Evolutionary conservation across 2,888 invertebrate species (phyloP), one percentile per base, ranked within the genome.

Genomic region (Caenorhabditis panamensis): DNA sequence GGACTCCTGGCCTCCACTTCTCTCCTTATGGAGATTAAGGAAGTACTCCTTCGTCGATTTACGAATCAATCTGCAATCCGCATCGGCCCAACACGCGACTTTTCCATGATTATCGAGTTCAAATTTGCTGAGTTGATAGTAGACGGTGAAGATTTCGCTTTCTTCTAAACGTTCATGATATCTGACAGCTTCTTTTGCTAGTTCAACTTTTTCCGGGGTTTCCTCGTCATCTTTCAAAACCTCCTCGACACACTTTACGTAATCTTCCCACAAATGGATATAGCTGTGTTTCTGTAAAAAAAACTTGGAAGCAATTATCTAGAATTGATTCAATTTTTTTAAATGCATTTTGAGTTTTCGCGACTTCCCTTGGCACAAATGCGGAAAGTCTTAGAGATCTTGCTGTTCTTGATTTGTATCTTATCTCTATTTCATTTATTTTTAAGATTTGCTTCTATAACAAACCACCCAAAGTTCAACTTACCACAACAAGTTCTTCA

Each of bases 21-120:
- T 71, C 44, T 53, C 51, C 53, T 78, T 59, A 71, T 78, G 78
- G 37, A 78, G 64, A 44, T 59, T 37, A 37, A 18, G 69, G 61
- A 78, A 78, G 61, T 64, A 78, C 20, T 71, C 36, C 22, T 64
- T 51, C 22, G 78, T 63, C 37, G 78, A 69, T 37, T 71, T 41
- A 44, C 69, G 59, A 59, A 69, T 63, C 59, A 64, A 71, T 41
- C 18, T 53, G 18, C 69, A 44, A 37, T 71, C 64, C 3, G 26
- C 78, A 66, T 66, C 75, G 44, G 78, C 51, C 78, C 78, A 78
- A 64, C 53, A 20, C 31, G 71, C 71, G 41, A 71, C 58, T 77
- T 77, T 69, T 41, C 49, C 13, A 69, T 77, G 77, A 36, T 69
- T 63, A 13, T 69, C 18, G 51, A 18, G 63, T 59, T 20, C 58